Evolutionary conservation across 2,888 invertebrate species (phyloP).

Genomic region (Steinernema carpocapsae): DNA sequence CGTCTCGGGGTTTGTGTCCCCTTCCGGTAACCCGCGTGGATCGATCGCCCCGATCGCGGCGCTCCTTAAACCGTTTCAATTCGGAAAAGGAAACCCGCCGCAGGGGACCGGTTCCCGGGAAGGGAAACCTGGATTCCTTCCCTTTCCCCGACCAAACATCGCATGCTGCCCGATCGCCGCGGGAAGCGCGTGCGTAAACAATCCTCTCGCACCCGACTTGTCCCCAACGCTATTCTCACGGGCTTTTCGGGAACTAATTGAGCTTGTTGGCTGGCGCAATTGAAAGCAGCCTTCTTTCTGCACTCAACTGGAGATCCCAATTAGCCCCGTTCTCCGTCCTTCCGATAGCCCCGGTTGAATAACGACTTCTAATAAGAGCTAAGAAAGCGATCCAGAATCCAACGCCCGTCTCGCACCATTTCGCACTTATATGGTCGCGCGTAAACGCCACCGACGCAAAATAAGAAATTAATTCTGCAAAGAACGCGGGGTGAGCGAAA

Average conservation of each 20-base stretch:
- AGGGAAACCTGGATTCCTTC: background rate
- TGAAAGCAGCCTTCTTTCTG: no score
- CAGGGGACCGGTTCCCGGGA: background rate
- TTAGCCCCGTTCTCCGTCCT: conserved; percentile 1
- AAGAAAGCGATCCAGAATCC: conserved; percentile 7
- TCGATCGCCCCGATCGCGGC: background rate
- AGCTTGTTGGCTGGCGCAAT: no score
- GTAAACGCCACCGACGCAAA: background rate
- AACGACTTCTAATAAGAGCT: conserved; percentile 20
- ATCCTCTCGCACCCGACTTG: background rate
- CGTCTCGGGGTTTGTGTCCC: background rate
- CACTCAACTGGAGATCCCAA: background rate
- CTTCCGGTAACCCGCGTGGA: conserved; percentile 18
- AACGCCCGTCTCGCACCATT: background rate
- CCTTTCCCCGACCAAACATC: background rate
- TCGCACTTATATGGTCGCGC: background rate
- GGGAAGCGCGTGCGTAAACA: conserved; percentile 1
- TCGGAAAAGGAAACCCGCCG: conserved; percentile 17
- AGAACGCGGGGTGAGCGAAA: conserved; percentile 1
- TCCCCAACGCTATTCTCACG: background rate
- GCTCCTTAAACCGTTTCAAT: conserved; percentile 20
- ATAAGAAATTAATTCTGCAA: conserved; percentile 28
- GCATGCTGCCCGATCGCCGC: background rate
- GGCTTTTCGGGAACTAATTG: no score
- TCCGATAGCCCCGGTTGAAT: background rate